Base-by-base conservation (phyloP, 1,140 invertebrate species). In the Stenopsyche tienmushanensis region DNA sequence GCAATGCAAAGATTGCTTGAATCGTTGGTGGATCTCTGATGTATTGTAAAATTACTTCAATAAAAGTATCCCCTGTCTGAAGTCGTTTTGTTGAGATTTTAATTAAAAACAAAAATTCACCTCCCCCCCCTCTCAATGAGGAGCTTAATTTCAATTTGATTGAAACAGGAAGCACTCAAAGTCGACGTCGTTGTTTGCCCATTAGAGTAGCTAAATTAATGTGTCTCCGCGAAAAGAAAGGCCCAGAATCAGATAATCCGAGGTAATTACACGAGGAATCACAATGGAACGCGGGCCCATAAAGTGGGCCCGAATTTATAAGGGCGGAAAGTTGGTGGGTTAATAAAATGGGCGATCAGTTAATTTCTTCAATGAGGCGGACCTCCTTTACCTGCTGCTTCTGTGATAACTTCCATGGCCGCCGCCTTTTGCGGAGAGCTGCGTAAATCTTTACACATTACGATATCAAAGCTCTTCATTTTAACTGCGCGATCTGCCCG, bases 391-490 rank as follows among this genome's bases (percentile, higher is more conserved):
- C 42, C 42, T 60, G 55, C 26, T 57, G 50, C 53, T 2, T 39
- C 25, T 57, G 39, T 8, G 39, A 64, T 55, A 42, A 55, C 47
- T 24, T 18, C 25, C 26, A 25, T 39, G 17, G 54, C 41, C 25
- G 54, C 41, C 29, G 15, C 41, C 54, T 41, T 58, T 20, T 39
- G 17, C 24, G 34, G 7, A 34, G 25, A 25, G 59, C 26, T 47
- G 66, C 54, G 67, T 69, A 69, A 69, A 69, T 69, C 67, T 69
- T 69, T 49, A 60, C 53, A 65, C 67, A 69, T 65, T 65, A 69
- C 67, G 62, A 69, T 69, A 69, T 65, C 67, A 69, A 69, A 69
- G 25, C 67, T 52, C 57, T 69, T 65, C 64, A 69, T 69, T 69
- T 69, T 69, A 69, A 69, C 63, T 58, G 67, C 41, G 50, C 55